A percentile compares a stretch with the other conserved stretches of the same genome.
Conservation (phyloP, 2,797 vertebrate genomes). For the Dryobates pubescens region DNA sequence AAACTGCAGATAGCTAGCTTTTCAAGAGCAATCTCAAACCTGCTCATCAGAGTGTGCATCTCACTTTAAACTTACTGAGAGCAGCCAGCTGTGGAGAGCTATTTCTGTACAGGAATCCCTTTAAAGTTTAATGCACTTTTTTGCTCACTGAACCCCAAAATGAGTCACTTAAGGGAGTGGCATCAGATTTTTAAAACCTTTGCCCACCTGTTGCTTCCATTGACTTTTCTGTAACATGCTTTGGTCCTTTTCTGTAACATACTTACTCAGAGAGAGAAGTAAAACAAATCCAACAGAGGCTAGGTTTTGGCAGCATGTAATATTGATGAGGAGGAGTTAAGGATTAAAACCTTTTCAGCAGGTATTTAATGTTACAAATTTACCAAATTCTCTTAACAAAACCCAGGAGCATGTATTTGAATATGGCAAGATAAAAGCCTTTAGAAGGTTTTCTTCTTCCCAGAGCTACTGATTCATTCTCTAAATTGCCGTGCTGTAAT, state of each 20-base stretch:
- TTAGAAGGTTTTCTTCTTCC: neutral
- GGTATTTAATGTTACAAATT: neutral
- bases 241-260: neutral
- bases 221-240: neutral
- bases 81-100: constrained; percentile 20
- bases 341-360: neutral
- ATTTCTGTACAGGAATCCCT: constrained; percentile 39
- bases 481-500: neutral
- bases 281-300: neutral
- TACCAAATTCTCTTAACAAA: neutral
- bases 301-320: neutral
- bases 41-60: constrained; percentile 31
- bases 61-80: neutral
- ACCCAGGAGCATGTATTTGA: neutral
- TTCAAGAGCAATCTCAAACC: constrained; percentile 5
- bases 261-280: neutral
- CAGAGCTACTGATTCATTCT: constrained; percentile 23
- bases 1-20: neutral
- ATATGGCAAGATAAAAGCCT: neutral
- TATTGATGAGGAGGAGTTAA: neutral
- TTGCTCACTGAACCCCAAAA: constrained; percentile 23
- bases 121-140: constrained; percentile 50
- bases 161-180: constrained; percentile 1
- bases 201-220: constrained; percentile 8
- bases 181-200: neutral